phyloP scores from a whole-genome alignment of 2,113 vertebrate genomes.

The Edolisoma coerulescens region DNA sequence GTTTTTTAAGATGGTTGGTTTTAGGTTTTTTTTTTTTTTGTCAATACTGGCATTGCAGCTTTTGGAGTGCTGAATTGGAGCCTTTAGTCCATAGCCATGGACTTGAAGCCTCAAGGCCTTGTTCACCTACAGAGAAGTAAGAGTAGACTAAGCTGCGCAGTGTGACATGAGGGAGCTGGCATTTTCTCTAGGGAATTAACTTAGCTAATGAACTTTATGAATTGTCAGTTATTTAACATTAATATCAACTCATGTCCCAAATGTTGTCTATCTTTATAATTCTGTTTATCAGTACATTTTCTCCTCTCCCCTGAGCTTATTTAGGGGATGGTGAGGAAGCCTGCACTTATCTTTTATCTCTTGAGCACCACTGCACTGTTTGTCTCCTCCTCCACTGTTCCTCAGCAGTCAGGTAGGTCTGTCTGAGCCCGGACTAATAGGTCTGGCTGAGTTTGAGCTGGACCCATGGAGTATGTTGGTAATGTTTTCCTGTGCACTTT shows the following conservation, averaged over 20 bases:
- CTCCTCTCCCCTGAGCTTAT: background rate
- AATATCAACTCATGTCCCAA: background rate
- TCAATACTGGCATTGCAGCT: background rate
- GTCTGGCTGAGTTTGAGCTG: background rate
- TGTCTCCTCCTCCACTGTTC: background rate
- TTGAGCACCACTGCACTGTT: background rate
- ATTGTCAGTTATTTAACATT: background rate
- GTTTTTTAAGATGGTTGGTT: background rate
- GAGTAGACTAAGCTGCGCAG: background rate
- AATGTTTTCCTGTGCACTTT: background rate
- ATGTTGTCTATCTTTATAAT: background rate
- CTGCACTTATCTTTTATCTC: background rate
- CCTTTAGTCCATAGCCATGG: background rate
- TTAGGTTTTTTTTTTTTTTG: background rate
- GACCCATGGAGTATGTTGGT: background rate
- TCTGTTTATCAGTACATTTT: background rate
- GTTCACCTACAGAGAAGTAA: background rate
- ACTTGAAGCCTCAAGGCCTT: too few relatives aligned
- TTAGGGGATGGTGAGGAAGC: background rate
- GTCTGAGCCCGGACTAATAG: background rate
- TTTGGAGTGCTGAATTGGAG: background rate
- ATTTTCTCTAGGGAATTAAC: background rate
- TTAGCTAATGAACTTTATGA: background rate
- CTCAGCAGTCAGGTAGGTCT: background rate
- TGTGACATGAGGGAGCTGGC: background rate